A percentile compares a stretch with the other conserved stretches of the same genome.
Evolutionary conservation across 2,797 vertebrate genomes (phyloP).

Genomic region (Argya squamiceps): DNA sequence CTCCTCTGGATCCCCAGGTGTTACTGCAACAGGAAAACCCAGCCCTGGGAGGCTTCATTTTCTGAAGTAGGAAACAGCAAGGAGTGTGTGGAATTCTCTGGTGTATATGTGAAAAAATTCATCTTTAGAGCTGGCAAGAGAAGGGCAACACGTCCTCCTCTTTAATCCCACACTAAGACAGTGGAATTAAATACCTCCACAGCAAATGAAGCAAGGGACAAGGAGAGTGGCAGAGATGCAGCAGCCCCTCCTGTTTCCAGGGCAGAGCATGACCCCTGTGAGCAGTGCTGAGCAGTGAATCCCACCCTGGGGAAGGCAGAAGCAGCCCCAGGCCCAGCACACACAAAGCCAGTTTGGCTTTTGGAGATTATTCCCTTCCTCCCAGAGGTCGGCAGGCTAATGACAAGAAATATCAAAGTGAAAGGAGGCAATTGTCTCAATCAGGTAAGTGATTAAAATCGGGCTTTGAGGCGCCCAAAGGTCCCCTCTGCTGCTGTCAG

Average conservation of each 20-base stretch:
- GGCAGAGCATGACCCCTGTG: neutral
- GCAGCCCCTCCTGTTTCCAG: neutral
- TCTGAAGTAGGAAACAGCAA: neutral
- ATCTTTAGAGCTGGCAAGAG: neutral
- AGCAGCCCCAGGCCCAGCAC: neutral
- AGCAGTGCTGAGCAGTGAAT: neutral
- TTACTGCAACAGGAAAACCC: neutral
- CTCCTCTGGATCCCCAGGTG: neutral
- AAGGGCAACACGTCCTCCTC: neutral
- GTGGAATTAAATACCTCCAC: neutral
- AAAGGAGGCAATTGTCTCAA: neutral
- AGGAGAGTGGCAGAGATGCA: neutral
- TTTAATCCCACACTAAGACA: neutral
- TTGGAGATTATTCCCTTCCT: slow-evolving; percentile 14
- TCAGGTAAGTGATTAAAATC: slow-evolving; percentile 34
- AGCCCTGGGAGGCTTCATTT: neutral
- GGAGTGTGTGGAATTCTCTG: neutral
- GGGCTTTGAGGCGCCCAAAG: neutral
- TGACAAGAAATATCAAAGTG: slow-evolving; percentile 18
- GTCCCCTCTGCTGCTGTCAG: neutral
- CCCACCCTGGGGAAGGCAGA: neutral
- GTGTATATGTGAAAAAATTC: neutral
- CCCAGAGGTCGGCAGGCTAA: slow-evolving; percentile 2
- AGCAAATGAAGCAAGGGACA: neutral
- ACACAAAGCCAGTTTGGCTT: neutral